Base-by-base conservation (phyloP, 2,797 vertebrate genomes). In the Pterois miles region DNA sequence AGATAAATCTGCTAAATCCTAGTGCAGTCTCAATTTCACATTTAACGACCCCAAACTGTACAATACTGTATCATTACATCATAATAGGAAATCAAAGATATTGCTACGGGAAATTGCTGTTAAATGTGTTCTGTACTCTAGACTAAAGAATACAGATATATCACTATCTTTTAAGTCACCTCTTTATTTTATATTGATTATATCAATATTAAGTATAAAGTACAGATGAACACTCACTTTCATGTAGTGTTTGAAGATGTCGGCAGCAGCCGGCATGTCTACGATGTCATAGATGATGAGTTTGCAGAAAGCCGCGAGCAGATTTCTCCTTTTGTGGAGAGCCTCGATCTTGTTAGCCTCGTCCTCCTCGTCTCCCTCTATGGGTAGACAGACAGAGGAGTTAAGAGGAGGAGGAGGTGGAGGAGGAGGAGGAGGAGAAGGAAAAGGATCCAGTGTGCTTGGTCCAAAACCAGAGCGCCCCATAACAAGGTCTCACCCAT, bases 231-330 rank as follows among this genome's bases (percentile, higher is more conserved):
- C 38, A 71, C 66, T 50, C 93, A 99, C 98, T 98, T 99, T 99
- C 98, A 99, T 99, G 94, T 99, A 99, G 94, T 99, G 98, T 89
- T 99, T 99, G 94, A 99, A 99, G 94, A 99, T 99, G 92, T 99
- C 98, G 4, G 98, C 98, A 73, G 98, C 98, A 65, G 98, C 97
- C 1, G 98, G 97, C 98, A 99, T 99, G 92, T 99, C 98, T n/a
- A 99, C 98, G 40, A 99, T 99, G 88, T 99, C 98, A 53, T 97
- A 99, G 89, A 99, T 99, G 78, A 99, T 99, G 88, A 99, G 97
- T 90, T 99, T 99, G 94, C 98, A 97, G 90, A 99, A 99, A 74
- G 98, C 98, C 20, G 98, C 98, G 46, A 99, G 92, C 71, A 99
- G 96, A 86, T 99, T 99, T 86, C 98, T 98, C 91, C 98, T 97